phyloP scores from a whole-genome alignment of 2,797 vertebrate species.

The Anguilla marmorata region DNA sequence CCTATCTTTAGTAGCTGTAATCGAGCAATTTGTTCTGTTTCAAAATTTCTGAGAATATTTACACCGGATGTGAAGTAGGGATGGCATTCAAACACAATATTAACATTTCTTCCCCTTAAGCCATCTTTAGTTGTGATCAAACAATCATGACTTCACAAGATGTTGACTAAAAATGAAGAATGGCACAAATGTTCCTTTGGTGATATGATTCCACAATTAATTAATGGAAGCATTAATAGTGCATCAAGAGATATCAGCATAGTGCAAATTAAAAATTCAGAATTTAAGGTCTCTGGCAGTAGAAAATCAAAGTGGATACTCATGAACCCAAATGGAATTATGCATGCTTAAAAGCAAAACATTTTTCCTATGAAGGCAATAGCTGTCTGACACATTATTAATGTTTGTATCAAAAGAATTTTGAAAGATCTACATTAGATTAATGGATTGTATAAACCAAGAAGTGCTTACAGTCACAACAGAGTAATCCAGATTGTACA shows the following conservation, averaged over 20 bases:
- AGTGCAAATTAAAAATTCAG: background rate
- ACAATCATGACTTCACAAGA: background rate
- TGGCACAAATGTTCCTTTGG: background rate
- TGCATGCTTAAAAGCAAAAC: background rate
- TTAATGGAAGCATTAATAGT: background rate
- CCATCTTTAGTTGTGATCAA: background rate
- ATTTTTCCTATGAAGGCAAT: background rate
- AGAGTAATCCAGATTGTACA: background rate
- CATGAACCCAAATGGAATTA: background rate
- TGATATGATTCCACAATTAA: conserved; percentile 10
- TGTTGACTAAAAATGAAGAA: background rate
- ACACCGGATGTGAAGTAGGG: background rate
- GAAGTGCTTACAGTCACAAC: background rate
- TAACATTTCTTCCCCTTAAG: background rate
- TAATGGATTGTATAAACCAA: background rate
- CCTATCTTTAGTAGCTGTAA: background rate
- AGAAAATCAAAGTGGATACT: background rate
- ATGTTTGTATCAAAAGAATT: background rate
- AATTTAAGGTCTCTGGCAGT: background rate
- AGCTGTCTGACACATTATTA: background rate
- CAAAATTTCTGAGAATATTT: background rate
- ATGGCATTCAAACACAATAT: background rate
- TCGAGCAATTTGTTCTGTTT: background rate
- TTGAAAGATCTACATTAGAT: background rate
- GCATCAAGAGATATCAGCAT: background rate